phyloP scores from a whole-genome alignment of 2,113 vertebrate species.

The Mirza zaza region DNA sequence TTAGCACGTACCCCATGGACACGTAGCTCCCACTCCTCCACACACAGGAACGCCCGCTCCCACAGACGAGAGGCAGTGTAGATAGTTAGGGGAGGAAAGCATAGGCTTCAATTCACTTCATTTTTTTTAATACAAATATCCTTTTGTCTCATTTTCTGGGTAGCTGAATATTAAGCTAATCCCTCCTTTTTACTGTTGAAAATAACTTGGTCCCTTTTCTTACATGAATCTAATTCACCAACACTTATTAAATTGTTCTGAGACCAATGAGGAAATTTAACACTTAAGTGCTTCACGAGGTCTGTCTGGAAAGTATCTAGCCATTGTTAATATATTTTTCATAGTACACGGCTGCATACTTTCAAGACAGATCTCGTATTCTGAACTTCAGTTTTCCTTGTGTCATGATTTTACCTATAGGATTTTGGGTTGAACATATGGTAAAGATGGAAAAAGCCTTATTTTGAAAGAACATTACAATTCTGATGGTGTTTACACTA shows the following conservation, averaged over 20 bases:
- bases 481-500: neutral
- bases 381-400: neutral
- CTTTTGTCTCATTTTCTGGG: neutral
- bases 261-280: neutral
- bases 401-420: neutral
- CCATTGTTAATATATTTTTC: too few relatives aligned
- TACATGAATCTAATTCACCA: neutral
- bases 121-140: neutral
- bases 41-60: accelerated
- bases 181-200: neutral
- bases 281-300: neutral
- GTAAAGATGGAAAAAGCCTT: neutral
- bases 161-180: neutral
- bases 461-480: neutral
- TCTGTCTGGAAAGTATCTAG: too few relatives aligned
- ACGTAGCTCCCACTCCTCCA: accelerated
- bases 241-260: neutral
- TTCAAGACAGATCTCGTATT: neutral
- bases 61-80: neutral
- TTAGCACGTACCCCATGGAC: neutral
- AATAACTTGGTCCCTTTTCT: neutral
- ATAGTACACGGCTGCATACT: too few relatives aligned
- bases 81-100: accelerated
- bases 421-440: neutral
- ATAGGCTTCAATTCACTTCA: neutral